A percentile compares a stretch with the other conserved stretches of the same genome.
Conservation (phyloP, 2,888 invertebrate species). For the Cotesia congregata region DNA sequence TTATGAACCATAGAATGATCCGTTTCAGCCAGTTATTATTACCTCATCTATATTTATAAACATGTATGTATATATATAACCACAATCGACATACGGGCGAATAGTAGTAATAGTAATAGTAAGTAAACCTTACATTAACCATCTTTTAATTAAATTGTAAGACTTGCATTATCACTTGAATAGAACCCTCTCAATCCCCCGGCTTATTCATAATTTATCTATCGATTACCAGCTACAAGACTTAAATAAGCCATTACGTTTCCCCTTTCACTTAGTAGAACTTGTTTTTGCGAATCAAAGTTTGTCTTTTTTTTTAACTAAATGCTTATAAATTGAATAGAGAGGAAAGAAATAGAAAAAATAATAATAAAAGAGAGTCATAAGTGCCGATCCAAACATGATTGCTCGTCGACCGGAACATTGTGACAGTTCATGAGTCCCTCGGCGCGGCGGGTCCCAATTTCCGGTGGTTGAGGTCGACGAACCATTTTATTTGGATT, state of each 20-base stretch:
- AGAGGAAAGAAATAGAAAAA: neutral
- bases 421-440: neutral
- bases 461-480: constrained; percentile 1
- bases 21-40: constrained; percentile 15
- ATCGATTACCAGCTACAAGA: neutral
- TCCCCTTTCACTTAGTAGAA: neutral
- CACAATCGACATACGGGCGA: neutral
- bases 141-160: neutral
- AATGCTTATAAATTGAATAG: neutral
- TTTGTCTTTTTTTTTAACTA: neutral
- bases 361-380: neutral
- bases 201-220: neutral
- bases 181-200: neutral
- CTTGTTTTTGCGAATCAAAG: neutral
- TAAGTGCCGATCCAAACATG: neutral
- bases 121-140: neutral
- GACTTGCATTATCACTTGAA: neutral
- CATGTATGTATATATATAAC: neutral
- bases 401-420: neutral
- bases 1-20: constrained; percentile 11
- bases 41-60: neutral
- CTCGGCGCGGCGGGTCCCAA: neutral
- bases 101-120: neutral
- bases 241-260: neutral
- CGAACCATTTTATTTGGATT: neutral